These are phyloP conservation scores for Tillus elongatus DNA, from an alignment of 2,888 invertebrate species.

Conservation along the genomic window DNA sequence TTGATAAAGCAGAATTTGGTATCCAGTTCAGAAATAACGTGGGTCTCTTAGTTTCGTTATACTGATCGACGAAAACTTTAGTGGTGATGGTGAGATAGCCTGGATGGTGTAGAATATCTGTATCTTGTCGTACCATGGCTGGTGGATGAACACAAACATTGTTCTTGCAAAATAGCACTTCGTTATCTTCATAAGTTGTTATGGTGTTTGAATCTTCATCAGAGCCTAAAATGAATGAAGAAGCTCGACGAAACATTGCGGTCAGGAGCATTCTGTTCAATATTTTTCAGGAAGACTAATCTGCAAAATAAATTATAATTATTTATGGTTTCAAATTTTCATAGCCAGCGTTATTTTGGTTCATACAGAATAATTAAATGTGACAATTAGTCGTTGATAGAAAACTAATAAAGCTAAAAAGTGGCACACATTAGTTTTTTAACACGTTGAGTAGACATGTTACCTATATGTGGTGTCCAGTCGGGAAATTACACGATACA, in stretches of 20 bases:
- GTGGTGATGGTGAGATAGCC: constrained; percentile 85
- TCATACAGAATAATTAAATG: too few relatives aligned
- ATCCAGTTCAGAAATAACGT: constrained; percentile 91
- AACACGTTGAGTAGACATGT: too few relatives aligned
- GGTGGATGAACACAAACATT: constrained; percentile 97
- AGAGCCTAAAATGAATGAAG: constrained; percentile 66
- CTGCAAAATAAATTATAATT: not conserved
- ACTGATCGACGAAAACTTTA: constrained; percentile 67
- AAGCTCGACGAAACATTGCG: constrained; percentile 67
- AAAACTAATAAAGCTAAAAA: too few relatives aligned
- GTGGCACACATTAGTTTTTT: too few relatives aligned
- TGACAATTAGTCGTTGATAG: too few relatives aligned
- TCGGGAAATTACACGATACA: too few relatives aligned
- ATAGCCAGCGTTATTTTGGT: too few relatives aligned
- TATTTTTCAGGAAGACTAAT: not conserved
- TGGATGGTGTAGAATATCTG: constrained; percentile 82
- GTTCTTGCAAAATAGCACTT: constrained; percentile 85
- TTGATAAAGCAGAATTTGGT: constrained; percentile 80
- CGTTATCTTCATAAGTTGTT: constrained; percentile 68
- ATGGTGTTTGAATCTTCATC: constrained; percentile 52
- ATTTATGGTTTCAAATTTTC: too few relatives aligned
- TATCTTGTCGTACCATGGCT: constrained; percentile 68
- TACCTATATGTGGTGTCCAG: too few relatives aligned
- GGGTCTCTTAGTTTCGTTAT: constrained; percentile 65
- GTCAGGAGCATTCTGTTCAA: constrained; percentile 61